Base-by-base conservation (phyloP, 92 coral and sea anemone genomes). In the Actinostola sp. region DNA sequence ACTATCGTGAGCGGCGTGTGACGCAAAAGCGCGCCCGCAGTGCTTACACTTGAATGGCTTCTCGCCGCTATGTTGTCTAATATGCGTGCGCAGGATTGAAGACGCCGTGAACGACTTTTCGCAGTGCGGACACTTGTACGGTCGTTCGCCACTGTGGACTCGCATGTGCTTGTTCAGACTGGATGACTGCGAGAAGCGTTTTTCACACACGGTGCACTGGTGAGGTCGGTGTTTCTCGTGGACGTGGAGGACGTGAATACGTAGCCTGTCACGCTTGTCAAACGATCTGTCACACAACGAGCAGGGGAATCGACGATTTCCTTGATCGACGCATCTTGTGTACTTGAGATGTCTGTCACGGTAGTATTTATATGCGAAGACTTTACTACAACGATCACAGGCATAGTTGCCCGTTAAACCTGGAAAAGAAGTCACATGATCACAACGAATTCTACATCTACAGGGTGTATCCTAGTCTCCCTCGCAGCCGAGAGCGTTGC, bases 161-260 rank as follows among this genome's bases (percentile, higher is more conserved):
- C 98, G 66, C 11, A 94, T 85, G 35, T 94, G 98, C 53, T 94
- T 94, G 69, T 94, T 94, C 21, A 94, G 72, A 65, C 98, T 94
- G 24, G 98, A 94, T 6, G 98, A 94, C 63, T 94, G 98, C 8
- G 98, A 94, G 79, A 94, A 94, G 33, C 91, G 84, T 79, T 94
- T 94, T 11, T 97, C 98, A 48, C 98, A 94, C 32, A 91, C 97
- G 54, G 82, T 88, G 81, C 98, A 94, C 72, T 88, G 89, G 29
- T 94, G 98, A 25, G 98, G 98, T 11, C 98, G 96, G 77, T 94
- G 98, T 70, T 94, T 94, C 89, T 94, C 98, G 71, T 94, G 98
- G 57, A 94, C 98, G 85, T 94, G 98, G 66, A 94, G 66, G 64
- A 94, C 91, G 39, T 94, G 98, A 23, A 94, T 94, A 45, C 98